Percentiles rank a stretch among this genome's conserved stretches.
These are phyloP conservation scores for Romanogobio albipinnatus DNA, from an alignment of 2,113 vertebrate genomes.

Conservation along the genomic window DNA sequence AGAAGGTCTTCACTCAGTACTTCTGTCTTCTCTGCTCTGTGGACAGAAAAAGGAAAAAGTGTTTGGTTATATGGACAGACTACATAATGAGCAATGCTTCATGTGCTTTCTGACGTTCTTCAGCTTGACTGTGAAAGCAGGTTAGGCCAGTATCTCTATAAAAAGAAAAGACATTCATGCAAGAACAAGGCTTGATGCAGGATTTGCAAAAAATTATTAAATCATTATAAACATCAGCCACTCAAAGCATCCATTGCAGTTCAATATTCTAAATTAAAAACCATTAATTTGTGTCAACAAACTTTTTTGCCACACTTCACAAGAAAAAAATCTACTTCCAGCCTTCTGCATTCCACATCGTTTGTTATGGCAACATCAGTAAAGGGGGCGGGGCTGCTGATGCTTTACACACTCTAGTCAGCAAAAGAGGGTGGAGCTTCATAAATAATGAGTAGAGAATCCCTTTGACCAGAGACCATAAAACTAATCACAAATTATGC, in stretches of 20 bases:
- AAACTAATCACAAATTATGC: slow-evolving; percentile 16
- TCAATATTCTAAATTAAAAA: background rate
- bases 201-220: background rate
- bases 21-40: slow-evolving; percentile 96
- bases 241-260: background rate
- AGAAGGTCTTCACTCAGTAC: slow-evolving; percentile 95
- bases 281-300: slow-evolving; percentile 7
- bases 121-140: background rate
- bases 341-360: slow-evolving; percentile 53
- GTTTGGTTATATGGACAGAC: slow-evolving; percentile 12
- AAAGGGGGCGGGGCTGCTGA: slow-evolving; percentile 28
- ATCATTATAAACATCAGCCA: background rate
- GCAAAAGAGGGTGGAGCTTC: slow-evolving; percentile 5
- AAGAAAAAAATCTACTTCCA: slow-evolving; percentile 34
- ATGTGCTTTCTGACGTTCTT: background rate
- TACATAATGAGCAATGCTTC: background rate
- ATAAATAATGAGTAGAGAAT: slow-evolving; percentile 11
- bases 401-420: slow-evolving; percentile 27
- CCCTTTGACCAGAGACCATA: slow-evolving; percentile 29
- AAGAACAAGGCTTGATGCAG: background rate
- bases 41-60: slow-evolving; percentile 28
- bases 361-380: slow-evolving; percentile 64
- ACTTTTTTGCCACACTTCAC: background rate
- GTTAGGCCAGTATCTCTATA: slow-evolving; percentile 12
- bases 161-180: background rate